These are phyloP conservation scores for Epirrita christyi DNA, from an alignment of 2,888 invertebrate species.

Conservation along the genomic window DNA sequence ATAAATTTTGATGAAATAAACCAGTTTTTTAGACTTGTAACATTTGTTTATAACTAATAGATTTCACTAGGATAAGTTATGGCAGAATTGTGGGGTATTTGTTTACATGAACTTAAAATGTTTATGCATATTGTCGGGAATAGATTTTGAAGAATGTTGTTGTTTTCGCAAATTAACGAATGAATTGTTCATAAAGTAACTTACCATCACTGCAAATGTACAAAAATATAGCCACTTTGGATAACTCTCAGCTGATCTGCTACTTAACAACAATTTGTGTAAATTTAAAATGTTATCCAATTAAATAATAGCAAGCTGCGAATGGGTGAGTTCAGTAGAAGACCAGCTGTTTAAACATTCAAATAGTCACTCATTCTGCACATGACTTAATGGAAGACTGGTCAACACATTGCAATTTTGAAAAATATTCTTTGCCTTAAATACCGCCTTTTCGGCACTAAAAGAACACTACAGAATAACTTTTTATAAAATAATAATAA, in stretches of 20 bases:
- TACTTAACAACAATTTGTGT: conserved; percentile 43
- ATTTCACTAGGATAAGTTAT: background rate
- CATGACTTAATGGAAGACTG: conserved; percentile 53
- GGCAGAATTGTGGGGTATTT: conserved; percentile 1
- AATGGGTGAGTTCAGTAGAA: conserved; percentile 54
- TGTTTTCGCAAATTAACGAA: conserved; percentile 9
- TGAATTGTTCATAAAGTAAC: conserved; percentile 29
- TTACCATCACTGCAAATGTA: conserved; percentile 52
- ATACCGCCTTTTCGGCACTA: conserved; percentile 47
- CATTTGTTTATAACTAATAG: background rate
- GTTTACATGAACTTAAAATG: no score
- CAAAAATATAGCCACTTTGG: conserved; percentile 45
- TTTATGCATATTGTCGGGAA: conserved; percentile 4
- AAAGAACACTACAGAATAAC: conserved; percentile 37
- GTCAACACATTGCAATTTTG: conserved; percentile 64
- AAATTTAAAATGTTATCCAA: conserved; percentile 42
- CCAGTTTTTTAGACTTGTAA: background rate
- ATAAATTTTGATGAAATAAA: conserved; percentile 1
- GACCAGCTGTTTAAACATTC: conserved; percentile 80
- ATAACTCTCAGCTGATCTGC: conserved; percentile 62
- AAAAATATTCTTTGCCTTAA: conserved; percentile 66
- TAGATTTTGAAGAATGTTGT: background rate
- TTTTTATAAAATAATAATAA: conserved; percentile 60
- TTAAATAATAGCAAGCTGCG: conserved; percentile 38
- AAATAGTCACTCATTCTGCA: conserved; percentile 79